Conservation (phyloP, 23 tunicate species). For the Diplosoma virens region DNA sequence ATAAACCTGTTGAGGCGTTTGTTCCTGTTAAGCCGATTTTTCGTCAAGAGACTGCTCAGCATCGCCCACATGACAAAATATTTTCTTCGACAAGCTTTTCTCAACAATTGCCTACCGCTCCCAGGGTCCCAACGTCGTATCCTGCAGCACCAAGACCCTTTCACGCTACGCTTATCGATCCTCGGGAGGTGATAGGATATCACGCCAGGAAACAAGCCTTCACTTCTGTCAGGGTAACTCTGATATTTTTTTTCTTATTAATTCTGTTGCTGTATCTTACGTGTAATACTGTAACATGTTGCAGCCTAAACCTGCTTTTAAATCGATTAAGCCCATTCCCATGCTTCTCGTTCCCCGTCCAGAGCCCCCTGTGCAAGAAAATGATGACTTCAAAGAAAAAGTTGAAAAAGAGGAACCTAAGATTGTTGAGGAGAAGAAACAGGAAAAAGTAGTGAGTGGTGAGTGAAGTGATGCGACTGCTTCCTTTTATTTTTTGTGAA, state of each 20-base stretch:
- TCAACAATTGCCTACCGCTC: neutral
- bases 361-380: neutral
- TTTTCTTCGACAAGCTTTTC: neutral
- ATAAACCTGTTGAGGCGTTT: neutral
- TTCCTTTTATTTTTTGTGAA: too few species aligned
- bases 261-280: neutral
- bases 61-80: neutral
- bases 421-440: too few species aligned
- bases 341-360: neutral
- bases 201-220: constrained; percentile 31
- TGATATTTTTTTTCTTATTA: neutral
- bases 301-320: neutral
- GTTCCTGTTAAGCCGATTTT: neutral
- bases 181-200: constrained; percentile 52
- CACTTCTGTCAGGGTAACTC: neutral
- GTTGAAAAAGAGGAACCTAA: too few species aligned
- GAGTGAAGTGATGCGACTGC: too few species aligned
- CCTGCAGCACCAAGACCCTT: neutral
- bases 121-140: neutral
- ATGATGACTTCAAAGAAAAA: too few species aligned
- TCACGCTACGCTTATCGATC: constrained; percentile 37
- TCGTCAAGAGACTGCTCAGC: neutral
- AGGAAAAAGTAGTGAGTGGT: too few species aligned
- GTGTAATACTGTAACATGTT: neutral
- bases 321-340: neutral